Conservation (phyloP, 2,797 vertebrate genomes). For the Myoxocephalus aenaeus region DNA sequence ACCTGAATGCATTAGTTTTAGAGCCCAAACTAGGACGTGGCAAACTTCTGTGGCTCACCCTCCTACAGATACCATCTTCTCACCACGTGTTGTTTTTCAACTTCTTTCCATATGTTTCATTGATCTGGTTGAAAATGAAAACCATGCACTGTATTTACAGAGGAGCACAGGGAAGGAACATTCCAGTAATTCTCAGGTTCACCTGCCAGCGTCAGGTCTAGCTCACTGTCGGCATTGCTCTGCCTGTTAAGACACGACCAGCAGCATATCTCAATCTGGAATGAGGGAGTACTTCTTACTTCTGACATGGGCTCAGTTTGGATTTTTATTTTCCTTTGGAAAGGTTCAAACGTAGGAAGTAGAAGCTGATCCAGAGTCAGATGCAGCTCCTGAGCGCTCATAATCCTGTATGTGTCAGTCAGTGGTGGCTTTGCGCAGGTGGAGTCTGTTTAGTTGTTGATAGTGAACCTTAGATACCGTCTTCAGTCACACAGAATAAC, state of each 20-base stretch:
- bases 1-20: background rate
- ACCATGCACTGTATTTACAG: background rate
- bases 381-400: background rate
- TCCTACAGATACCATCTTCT: constrained; percentile 4
- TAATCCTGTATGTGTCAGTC: background rate
- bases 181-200: constrained; percentile 18
- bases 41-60: constrained; percentile 36
- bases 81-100: constrained; percentile 5
- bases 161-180: constrained; percentile 19
- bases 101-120: background rate
- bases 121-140: constrained; percentile 9
- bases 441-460: constrained; percentile 25
- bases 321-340: background rate
- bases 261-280: constrained; percentile 36
- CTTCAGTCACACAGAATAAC: constrained; percentile 4
- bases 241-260: constrained; percentile 66
- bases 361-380: constrained; percentile 19
- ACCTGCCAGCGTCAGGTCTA: constrained; percentile 1
- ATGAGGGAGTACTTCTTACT: constrained; percentile 25
- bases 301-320: background rate
- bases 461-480: constrained; percentile 26
- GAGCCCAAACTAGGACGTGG: background rate
- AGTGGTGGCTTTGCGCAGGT: background rate
- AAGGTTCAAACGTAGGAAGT: background rate
- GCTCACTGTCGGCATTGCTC: background rate